Conservation (phyloP, 2,888 invertebrate genomes). For the Diaphora mendica region DNA sequence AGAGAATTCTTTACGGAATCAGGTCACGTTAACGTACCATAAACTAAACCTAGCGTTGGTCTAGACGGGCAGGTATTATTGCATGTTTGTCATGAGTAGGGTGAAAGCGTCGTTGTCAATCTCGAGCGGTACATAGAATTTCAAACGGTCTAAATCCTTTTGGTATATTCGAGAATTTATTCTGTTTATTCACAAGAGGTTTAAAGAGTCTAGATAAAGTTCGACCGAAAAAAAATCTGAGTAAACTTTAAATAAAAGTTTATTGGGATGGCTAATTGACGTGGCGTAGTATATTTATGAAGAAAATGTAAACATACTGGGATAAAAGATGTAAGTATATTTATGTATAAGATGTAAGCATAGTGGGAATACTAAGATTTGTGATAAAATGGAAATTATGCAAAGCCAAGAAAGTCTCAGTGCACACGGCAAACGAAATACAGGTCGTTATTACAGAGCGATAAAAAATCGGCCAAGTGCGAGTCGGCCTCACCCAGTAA, state of each 20-base stretch:
- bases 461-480: no score
- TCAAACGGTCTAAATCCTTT: conserved; percentile 57
- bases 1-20: conserved; percentile 37
- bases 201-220: conserved; percentile 20
- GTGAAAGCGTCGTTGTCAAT: conserved; percentile 53
- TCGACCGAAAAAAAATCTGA: conserved; percentile 32
- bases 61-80: conserved; percentile 58
- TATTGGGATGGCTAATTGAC: conserved; percentile 40
- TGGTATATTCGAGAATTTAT: conserved; percentile 54
- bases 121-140: conserved; percentile 56
- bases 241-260: conserved; percentile 38
- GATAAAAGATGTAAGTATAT: conserved; percentile 10
- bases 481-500: no score
- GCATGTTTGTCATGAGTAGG: conserved; percentile 61
- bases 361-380: conserved; percentile 30
- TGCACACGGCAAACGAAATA: no score
- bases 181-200: conserved; percentile 36
- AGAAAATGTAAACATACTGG: conserved; percentile 26
- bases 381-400: conserved; percentile 19
- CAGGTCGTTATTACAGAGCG: no score
- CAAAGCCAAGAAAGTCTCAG: conserved; percentile 22
- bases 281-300: conserved; percentile 27
- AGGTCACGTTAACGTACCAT: conserved; percentile 54
- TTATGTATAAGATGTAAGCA: conserved; percentile 14
- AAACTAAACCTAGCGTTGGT: conserved; percentile 44